Base-by-base conservation (phyloP, 2,797 vertebrate species). In the Tokudaia muenninki region DNA sequence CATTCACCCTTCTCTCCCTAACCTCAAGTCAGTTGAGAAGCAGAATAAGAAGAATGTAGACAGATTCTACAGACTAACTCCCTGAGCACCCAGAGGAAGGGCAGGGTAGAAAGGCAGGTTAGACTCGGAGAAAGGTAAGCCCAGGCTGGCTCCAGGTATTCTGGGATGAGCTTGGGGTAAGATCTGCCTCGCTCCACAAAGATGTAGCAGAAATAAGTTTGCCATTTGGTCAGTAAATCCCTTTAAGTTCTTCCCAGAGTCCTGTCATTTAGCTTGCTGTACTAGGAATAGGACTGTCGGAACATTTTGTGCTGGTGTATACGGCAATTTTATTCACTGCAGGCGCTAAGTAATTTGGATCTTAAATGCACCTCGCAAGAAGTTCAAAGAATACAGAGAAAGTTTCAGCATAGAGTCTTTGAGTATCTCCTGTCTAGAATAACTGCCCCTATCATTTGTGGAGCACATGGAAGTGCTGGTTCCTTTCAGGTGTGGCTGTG, bases 291-390 rank as follows among this genome's bases (percentile, higher is more conserved):
- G 94, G 83, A 41, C 80, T 92, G 52, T 80, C 61, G 80, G 94
- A 96, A 95, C 16, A 75, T 90, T 96, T 84, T 95, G 72, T 95
- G 55, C 91, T 78, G 55, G 97, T 6, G 0, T 65, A 91, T 59
- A 67, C 8, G 88, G 92, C 95, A 96, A 96, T 96, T 97, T 97
- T 82, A 94, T 84, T 97, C 92, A 90, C 77, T 92, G 67, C 37
- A 89, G 82, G 50, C 26, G 78, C 86, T 84, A 74, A 34, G 75
- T 83, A 87, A 95, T 97, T 94, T 96, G 7, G 65, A 70, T 93
- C 52, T 91, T 61, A 97, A 94, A 94, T 77, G 90, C 0, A 63
- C 61, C 55, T 87, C 61, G 1, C 61, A 63, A 91, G 81, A 95
- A 93, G 72, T 93, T 95, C 80, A 79, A 55, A 91, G 96, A 95